Conservation (phyloP, 2,113 vertebrate species). For the Sander vitreus region DNA sequence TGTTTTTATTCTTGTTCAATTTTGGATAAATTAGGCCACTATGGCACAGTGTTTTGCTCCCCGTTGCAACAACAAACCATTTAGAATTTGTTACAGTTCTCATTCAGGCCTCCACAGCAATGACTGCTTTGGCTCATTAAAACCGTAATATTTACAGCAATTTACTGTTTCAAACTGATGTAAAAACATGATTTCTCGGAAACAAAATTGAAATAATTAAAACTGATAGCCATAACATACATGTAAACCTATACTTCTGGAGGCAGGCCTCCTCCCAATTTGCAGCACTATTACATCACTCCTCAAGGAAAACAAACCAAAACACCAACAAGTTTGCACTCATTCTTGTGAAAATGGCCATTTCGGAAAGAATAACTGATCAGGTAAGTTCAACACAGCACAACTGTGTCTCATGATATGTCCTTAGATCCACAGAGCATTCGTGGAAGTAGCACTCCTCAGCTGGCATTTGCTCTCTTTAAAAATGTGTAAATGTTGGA, state of each 20-base stretch:
- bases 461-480: no score
- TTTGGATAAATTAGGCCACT: neutral
- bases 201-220: slow-evolving; percentile 2
- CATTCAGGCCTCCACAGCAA: neutral
- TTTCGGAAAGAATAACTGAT: neutral
- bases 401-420: neutral
- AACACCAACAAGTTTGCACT: neutral
- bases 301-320: neutral
- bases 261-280: neutral
- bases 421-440: no score
- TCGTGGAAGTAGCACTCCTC: no score
- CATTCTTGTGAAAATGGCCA: neutral
- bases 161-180: neutral
- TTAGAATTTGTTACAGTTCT: neutral
- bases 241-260: neutral
- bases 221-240: neutral
- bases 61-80: neutral
- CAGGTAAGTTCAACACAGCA: neutral
- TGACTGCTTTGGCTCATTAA: neutral
- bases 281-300: slow-evolving; percentile 1
- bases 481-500: neutral
- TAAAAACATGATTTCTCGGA: slow-evolving; percentile 8
- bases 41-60: neutral
- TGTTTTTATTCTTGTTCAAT: neutral
- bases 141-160: neutral